Evolutionary conservation across 2,888 invertebrate genomes (phyloP), one percentile per base, ranked within the genome.

Genomic region (Malthinus seriepunctatus): DNA sequence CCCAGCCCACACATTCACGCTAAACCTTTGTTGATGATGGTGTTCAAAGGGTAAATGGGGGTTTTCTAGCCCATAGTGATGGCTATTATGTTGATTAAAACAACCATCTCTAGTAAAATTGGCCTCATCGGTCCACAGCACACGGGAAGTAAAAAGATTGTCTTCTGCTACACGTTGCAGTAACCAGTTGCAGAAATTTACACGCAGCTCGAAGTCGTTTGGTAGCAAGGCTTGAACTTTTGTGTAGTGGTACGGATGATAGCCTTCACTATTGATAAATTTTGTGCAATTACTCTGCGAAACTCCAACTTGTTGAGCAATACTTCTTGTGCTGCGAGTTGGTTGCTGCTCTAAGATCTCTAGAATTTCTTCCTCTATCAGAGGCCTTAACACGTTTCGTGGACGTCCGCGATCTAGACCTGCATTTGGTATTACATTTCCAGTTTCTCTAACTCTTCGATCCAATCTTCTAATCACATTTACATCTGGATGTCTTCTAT

Each of bases 401-500:
- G 33, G 35, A 47, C 47, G 47, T 11, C 32, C 47, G 3, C 47
- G 9, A 32, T 47, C 47, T 32, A 34, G 9, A 49, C 47, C 10
- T 33, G 46, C 9, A 23, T 23, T 23, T 23, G 23, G 23, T 23
- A 23, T 23, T 23, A 23, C 23, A 23, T 5, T 35, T 11, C 48
- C 55, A 15, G 38, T 39, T 23, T 48, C 37, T 32, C 11, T 8
- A 6, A 23, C 9, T 32, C 55, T 8, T 32, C 48, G 47, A 1
- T 48, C 33, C 33, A 49, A 31, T 35, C 49, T 8, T 35, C 39
- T 6, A 31, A 55, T 49, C 1, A 55, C 55, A 23, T 55, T 55
- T 6, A 31, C 47, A 48, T 55, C 14, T 12, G 55, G 49, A 14
- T 49, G 49, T 31, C 32, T 37, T 31, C 55, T 46, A 33, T 55